Percentiles rank a stretch among this genome's conserved stretches.
These are phyloP conservation scores for Papilio machaon DNA, from an alignment of 1,140 invertebrate species.

Conservation along the genomic window DNA sequence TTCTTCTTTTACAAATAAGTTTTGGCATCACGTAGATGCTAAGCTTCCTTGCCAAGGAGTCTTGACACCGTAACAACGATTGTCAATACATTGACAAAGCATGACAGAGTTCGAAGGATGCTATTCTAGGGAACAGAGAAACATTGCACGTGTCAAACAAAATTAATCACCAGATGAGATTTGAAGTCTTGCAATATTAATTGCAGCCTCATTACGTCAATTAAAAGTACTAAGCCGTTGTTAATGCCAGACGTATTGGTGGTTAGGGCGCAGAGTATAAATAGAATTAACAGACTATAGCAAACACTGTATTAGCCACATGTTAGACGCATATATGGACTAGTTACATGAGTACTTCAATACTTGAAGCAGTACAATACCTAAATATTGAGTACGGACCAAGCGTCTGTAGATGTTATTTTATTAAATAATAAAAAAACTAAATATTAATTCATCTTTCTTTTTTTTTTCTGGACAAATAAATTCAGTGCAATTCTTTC, in stretches of 20 bases:
- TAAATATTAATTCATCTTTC: too few species aligned
- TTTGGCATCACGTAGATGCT: not conserved
- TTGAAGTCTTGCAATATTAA: conserved; percentile 22
- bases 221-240: conserved; percentile 34
- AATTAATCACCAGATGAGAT: conserved; percentile 32
- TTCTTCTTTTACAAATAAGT: conserved; percentile 11
- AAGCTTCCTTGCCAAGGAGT: not conserved
- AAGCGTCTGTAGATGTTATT: too few species aligned
- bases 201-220: conserved; percentile 35
- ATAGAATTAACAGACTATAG: not conserved
- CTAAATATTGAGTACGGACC: too few species aligned
- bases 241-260: conserved; percentile 16
- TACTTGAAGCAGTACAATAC: not conserved
- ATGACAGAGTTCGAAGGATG: conserved; percentile 10
- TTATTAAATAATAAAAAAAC: too few species aligned
- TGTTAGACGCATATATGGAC: not conserved
- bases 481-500: too few species aligned
- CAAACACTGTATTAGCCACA: not conserved
- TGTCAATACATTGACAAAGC: conserved; percentile 17
- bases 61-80: not conserved
- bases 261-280: conserved; percentile 4
- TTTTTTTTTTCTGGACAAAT: too few species aligned
- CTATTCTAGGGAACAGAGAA: conserved; percentile 27
- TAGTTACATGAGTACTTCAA: not conserved
- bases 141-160: conserved; percentile 27